Evolutionary conservation across 2,113 vertebrate genomes (phyloP).

Genomic region (Thamnaconus septentrionalis): DNA sequence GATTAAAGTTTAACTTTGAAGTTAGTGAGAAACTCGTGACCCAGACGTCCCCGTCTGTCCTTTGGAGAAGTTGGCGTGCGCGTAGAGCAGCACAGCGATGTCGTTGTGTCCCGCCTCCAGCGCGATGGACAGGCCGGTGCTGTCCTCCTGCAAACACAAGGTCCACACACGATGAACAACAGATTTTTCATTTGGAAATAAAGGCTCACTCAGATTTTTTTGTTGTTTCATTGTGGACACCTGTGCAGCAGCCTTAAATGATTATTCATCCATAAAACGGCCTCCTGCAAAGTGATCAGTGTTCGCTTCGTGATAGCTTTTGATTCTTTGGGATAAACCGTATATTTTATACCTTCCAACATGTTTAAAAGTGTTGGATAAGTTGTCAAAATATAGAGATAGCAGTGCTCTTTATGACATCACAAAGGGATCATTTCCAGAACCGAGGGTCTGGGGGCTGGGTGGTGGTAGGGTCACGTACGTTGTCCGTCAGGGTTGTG

Average conservation of each 20-base stretch:
- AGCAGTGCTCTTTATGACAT: too few relatives aligned
- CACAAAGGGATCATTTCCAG: too few relatives aligned
- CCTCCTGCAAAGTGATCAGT: too few relatives aligned
- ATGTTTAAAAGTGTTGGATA: too few relatives aligned
- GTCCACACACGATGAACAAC: not conserved
- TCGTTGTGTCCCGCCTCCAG: slow-evolving; percentile 95
- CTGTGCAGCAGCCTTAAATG: too few relatives aligned
- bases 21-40: not conserved
- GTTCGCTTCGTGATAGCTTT: too few relatives aligned
- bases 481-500: slow-evolving; percentile 88
- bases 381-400: too few relatives aligned
- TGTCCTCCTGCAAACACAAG: slow-evolving; percentile 83
- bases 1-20: not conserved
- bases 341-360: too few relatives aligned
- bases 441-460: not conserved
- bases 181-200: too few relatives aligned
- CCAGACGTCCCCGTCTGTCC: slow-evolving; percentile 82
- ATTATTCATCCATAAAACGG: too few relatives aligned
- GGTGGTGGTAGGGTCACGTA: slow-evolving; percentile 72
- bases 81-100: slow-evolving; percentile 93
- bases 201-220: too few relatives aligned
- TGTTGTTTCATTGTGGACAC: too few relatives aligned
- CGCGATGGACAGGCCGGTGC: slow-evolving; percentile 94
- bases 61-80: slow-evolving; percentile 92
- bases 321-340: not conserved